Evolutionary conservation across 2,797 vertebrate genomes (phyloP).

Genomic region (Chromobotia macracanthus): DNA sequence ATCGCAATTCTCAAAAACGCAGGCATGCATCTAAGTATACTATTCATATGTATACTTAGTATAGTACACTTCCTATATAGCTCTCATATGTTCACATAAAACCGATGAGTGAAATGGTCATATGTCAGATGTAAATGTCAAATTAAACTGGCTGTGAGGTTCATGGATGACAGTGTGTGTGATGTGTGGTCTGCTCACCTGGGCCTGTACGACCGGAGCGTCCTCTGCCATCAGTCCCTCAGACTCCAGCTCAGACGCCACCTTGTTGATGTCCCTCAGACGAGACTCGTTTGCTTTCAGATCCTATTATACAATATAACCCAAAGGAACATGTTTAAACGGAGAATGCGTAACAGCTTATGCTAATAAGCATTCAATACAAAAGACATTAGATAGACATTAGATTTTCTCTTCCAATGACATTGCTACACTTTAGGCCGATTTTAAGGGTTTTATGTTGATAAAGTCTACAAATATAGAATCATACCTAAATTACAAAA

Average conservation of each 20-base stretch:
- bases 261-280: slow-evolving; percentile 97
- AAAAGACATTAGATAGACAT: no score
- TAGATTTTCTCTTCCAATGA: no score
- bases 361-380: no score
- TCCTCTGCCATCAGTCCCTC: slow-evolving; percentile 98
- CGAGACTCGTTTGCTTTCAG: slow-evolving; percentile 98
- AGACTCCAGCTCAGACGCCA: slow-evolving; percentile 94
- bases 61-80: neutral
- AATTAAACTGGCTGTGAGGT: neutral
- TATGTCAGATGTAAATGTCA: neutral
- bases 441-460: no score
- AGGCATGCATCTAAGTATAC: slow-evolving; percentile 1
- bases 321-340: neutral
- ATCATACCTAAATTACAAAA: no score
- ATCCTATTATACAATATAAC: slow-evolving; percentile 76
- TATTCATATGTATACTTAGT: neutral
- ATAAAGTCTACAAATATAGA: no score
- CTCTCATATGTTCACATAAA: neutral
- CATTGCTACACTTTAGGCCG: no score
- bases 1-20: neutral
- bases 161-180: neutral
- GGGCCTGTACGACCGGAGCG: slow-evolving; percentile 83
- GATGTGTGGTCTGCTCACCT: slow-evolving; percentile 64
- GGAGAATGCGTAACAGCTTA: no score
- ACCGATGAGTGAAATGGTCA: neutral